A percentile compares a stretch with the other conserved stretches of the same genome.
Conservation (phyloP, 2,888 invertebrate genomes). For the Cyaniris semiargus region DNA sequence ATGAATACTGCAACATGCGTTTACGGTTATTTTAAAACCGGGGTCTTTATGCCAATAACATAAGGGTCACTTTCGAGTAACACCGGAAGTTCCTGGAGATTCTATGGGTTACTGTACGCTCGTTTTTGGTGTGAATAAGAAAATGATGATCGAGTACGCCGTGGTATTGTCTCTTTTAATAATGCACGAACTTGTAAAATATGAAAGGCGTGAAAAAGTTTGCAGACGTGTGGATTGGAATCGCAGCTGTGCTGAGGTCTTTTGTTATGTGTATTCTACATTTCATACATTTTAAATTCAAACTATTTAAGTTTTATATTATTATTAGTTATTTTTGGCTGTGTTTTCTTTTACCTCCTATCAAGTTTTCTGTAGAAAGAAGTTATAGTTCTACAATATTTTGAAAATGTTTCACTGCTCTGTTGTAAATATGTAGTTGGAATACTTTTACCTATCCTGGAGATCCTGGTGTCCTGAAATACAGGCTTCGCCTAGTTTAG, state of each 20-base stretch:
- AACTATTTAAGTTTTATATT: neutral
- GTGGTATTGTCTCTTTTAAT: neutral
- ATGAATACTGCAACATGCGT: constrained; percentile 43
- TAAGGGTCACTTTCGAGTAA: neutral
- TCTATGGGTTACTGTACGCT: neutral
- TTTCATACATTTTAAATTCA: neutral
- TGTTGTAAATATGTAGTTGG: too few relatives aligned
- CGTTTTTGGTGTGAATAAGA: neutral
- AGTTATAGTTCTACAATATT: too few relatives aligned
- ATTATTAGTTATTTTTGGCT: neutral
- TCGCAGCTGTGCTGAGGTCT: neutral
- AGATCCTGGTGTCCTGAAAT: too few relatives aligned
- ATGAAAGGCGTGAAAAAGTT: neutral
- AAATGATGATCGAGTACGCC: constrained; percentile 1
- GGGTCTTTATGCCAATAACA: neutral
- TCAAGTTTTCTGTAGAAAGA: too few relatives aligned
- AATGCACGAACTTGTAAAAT: constrained; percentile 15
- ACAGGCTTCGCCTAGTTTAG: too few relatives aligned
- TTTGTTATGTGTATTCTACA: neutral
- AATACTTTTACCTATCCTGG: too few relatives aligned
- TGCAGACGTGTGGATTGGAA: constrained; percentile 4
- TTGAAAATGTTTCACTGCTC: too few relatives aligned
- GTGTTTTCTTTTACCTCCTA: neutral
- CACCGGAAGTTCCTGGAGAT: neutral
- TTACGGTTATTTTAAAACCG: neutral